Percentiles rank a stretch among this genome's conserved stretches.
Conservation (phyloP, 2,888 invertebrate species). For the Adelphocoris suturalis region DNA sequence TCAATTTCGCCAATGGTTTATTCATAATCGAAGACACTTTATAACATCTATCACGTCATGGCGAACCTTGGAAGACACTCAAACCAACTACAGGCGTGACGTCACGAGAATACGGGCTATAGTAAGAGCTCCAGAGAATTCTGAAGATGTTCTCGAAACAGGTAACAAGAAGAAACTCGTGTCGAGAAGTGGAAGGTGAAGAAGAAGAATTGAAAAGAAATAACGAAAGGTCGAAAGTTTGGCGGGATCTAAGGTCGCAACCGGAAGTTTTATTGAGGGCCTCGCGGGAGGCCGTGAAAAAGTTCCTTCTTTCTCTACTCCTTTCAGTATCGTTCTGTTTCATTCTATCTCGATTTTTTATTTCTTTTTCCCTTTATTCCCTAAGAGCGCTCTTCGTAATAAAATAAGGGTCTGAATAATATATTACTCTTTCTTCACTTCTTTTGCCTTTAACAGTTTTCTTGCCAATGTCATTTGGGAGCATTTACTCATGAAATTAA, state of each 20-base stretch:
- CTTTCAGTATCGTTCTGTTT: not conserved
- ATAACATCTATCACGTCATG: too few relatives aligned
- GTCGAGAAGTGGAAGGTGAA: not conserved
- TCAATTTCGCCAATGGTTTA: too few relatives aligned
- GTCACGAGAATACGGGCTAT: too few relatives aligned
- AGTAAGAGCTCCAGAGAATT: not conserved
- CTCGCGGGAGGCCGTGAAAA: conserved; percentile 48
- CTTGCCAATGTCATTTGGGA: not conserved
- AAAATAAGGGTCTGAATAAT: conserved; percentile 55
- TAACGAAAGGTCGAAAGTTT: conserved; percentile 51
- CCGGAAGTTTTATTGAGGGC: conserved; percentile 58
- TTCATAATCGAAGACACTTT: too few relatives aligned
- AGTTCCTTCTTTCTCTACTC: conserved; percentile 33
- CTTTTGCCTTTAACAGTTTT: not conserved
- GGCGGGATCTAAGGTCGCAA: conserved; percentile 33
- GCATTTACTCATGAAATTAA: not conserved
- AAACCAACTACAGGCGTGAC: too few relatives aligned
- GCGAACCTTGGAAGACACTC: too few relatives aligned
- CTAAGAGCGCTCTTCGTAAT: conserved; percentile 32
- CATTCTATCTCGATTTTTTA: not conserved
- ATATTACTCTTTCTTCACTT: conserved; percentile 34
- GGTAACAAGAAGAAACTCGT: not conserved
- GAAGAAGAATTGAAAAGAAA: conserved; percentile 44
- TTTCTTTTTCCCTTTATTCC: conserved; percentile 24
- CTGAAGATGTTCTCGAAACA: not conserved